phyloP scores from a whole-genome alignment of 2,888 invertebrate genomes.

The Epinotia bilunana region DNA sequence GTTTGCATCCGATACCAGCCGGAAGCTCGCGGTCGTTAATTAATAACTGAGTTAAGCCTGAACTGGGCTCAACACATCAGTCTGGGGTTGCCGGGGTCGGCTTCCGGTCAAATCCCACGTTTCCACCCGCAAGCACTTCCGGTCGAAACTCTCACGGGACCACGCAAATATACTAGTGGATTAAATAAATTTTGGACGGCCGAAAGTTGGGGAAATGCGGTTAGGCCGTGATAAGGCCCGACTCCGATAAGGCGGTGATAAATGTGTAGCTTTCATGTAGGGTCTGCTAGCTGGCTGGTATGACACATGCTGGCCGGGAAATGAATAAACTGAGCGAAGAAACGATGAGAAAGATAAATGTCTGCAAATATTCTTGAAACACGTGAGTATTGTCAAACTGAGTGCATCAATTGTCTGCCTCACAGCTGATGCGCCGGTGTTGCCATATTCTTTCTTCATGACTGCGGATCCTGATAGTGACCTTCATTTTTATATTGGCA shows the following conservation, averaged over 20 bases:
- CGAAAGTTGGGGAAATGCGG: slow-evolving; percentile 26
- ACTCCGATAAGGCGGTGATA: slow-evolving; percentile 1
- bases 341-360: background rate
- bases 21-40: slow-evolving; percentile 42
- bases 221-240: slow-evolving; percentile 16
- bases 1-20: slow-evolving; percentile 39
- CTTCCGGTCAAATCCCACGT: slow-evolving; percentile 44
- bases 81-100: slow-evolving; percentile 39
- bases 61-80: slow-evolving; percentile 44
- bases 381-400: background rate
- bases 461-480: background rate
- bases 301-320: background rate
- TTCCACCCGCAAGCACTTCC: slow-evolving; percentile 45
- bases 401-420: background rate
- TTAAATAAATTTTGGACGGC: slow-evolving; percentile 40
- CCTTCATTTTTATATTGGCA: background rate
- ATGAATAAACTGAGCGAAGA: background rate
- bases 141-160: slow-evolving; percentile 42
- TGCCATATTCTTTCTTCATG: no score
- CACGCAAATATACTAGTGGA: slow-evolving; percentile 37
- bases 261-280: background rate
- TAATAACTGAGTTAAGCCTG: slow-evolving; percentile 44
- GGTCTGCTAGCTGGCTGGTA: background rate
- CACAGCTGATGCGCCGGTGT: no score
- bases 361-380: background rate